A percentile compares a stretch with the other conserved stretches of the same genome.
These are phyloP conservation scores for Drosophila pallidifrons DNA, from an alignment of 1,140 invertebrate genomes.

Conservation along the genomic window DNA sequence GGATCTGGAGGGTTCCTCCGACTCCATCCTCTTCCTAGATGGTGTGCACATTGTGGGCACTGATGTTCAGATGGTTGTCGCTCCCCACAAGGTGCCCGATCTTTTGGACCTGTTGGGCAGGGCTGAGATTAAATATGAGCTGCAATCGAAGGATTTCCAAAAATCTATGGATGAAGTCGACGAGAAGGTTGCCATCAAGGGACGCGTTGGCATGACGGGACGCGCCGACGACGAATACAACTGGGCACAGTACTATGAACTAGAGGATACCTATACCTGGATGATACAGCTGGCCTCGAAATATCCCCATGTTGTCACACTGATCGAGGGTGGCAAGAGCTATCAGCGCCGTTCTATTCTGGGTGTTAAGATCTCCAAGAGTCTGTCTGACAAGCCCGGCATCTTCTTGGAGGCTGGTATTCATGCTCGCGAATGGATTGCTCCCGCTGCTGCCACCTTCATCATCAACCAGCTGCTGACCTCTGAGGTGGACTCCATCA, in stretches of 20 bases:
- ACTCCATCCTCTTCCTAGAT: slow-evolving; percentile 77
- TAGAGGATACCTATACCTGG: slow-evolving; percentile 86
- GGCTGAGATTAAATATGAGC: slow-evolving; percentile 85
- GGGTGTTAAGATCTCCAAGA: slow-evolving; percentile 87
- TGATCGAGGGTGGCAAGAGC: slow-evolving; percentile 86
- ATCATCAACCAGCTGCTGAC: slow-evolving; percentile 88
- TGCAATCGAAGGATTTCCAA: slow-evolving; percentile 67
- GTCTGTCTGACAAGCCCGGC: slow-evolving; percentile 63
- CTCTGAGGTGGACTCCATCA: slow-evolving; percentile 84
- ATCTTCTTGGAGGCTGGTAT: slow-evolving; percentile 87
- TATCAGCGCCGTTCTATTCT: slow-evolving; percentile 88
- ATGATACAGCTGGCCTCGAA: slow-evolving; percentile 85
- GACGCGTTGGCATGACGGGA: slow-evolving; percentile 58
- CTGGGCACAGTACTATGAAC: slow-evolving; percentile 85
- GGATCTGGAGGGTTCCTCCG: slow-evolving; percentile 66
- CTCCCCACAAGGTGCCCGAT: slow-evolving; percentile 82
- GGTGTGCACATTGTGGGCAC: slow-evolving; percentile 65
- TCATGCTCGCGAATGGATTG: slow-evolving; percentile 92
- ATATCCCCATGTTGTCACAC: slow-evolving; percentile 85
- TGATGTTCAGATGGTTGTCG: slow-evolving; percentile 73
- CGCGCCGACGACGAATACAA: slow-evolving; percentile 57
- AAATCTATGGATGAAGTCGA: slow-evolving; percentile 61
- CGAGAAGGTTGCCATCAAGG: slow-evolving; percentile 62
- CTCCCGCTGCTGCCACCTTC: slow-evolving; percentile 89
- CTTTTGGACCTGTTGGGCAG: slow-evolving; percentile 65